phyloP scores from a whole-genome alignment of 2,888 invertebrate species.

The Phortica magna region DNA sequence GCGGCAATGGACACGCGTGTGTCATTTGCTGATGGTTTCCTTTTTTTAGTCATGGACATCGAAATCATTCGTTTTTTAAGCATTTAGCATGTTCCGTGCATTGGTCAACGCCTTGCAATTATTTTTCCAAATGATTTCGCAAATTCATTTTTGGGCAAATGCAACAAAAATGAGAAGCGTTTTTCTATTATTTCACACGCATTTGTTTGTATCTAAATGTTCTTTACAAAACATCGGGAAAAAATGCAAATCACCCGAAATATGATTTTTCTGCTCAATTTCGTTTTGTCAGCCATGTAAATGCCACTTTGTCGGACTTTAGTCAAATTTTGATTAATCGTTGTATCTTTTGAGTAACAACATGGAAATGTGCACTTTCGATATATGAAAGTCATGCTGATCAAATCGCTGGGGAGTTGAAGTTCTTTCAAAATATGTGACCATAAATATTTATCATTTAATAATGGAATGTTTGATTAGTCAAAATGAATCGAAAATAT shows the following conservation, averaged over 20 bases:
- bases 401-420: neutral
- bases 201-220: neutral
- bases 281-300: constrained; percentile 58
- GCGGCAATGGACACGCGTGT: constrained; percentile 54
- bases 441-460: constrained; percentile 2
- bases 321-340: constrained; percentile 39
- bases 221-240: neutral
- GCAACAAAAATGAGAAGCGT: neutral
- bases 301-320: constrained; percentile 37
- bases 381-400: constrained; percentile 19
- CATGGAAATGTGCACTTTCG: neutral
- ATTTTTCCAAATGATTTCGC: constrained; percentile 45
- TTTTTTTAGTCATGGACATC: constrained; percentile 27
- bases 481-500: neutral
- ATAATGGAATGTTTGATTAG: neutral
- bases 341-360: neutral
- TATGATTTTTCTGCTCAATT: constrained; percentile 63
- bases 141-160: constrained; percentile 31
- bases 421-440: neutral
- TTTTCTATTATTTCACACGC: neutral
- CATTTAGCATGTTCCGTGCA: neutral
- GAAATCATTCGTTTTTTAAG: constrained; percentile 28
- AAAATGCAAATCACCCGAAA: constrained; percentile 59
- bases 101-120: constrained; percentile 47
- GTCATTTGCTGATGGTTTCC: neutral